Evolutionary conservation across 2,113 vertebrate genomes (phyloP).

Genomic region (Otus sunia): DNA sequence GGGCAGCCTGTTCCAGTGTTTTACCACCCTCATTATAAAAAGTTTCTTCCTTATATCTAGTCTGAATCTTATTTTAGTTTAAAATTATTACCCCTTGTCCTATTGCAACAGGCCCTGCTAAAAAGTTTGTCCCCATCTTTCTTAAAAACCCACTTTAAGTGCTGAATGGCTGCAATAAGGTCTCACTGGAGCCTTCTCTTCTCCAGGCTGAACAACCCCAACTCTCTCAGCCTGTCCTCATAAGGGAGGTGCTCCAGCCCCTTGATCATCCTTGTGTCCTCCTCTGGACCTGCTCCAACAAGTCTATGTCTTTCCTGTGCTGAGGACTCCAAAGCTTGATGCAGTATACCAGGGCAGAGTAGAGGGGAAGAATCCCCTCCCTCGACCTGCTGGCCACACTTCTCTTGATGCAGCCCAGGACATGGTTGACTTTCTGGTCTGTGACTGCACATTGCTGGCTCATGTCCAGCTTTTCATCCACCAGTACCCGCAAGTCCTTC

Average conservation of each 20-base stretch:
- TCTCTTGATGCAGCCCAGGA: background rate
- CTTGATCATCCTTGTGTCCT: background rate
- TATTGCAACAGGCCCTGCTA: background rate
- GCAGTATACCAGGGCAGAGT: background rate
- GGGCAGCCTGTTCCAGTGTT: background rate
- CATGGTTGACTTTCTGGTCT: background rate
- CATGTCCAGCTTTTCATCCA: background rate
- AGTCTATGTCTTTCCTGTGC: background rate
- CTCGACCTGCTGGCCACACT: accelerated
- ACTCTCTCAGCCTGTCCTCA: background rate
- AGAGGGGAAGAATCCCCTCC: background rate
- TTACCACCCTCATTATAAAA: background rate
- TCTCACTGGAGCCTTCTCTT: background rate
- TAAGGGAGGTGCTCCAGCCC: background rate
- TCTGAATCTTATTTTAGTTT: background rate
- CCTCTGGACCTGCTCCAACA: background rate
- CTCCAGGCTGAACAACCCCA: background rate
- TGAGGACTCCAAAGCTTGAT: background rate
- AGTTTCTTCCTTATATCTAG: background rate
- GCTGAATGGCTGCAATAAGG: background rate
- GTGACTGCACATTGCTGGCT: background rate
- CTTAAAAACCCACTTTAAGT: background rate
- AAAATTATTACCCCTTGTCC: background rate
- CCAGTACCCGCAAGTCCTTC: background rate
- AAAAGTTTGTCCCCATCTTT: background rate